A percentile compares a stretch with the other conserved stretches of the same genome.
Evolutionary conservation across 2,113 vertebrate species (phyloP).

Genomic region (Eonycteris spelaea): DNA sequence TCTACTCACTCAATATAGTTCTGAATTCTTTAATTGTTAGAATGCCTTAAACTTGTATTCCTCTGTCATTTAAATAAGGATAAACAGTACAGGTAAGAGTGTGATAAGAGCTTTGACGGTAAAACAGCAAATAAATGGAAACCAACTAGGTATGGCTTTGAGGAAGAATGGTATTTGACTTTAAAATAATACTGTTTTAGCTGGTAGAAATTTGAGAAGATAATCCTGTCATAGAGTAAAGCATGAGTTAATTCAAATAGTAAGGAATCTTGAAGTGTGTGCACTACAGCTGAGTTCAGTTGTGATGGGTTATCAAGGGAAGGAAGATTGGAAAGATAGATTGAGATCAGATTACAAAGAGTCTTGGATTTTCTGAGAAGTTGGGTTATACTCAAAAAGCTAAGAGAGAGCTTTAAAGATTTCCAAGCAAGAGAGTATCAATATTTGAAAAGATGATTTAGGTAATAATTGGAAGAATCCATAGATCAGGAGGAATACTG

Average conservation of each 20-base stretch:
- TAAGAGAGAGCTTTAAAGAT: neutral
- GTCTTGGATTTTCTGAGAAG: neutral
- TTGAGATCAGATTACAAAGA: neutral
- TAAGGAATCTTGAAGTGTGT: neutral
- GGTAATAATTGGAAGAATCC: neutral
- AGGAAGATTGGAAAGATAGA: neutral
- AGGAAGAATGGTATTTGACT: neutral
- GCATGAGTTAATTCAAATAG: neutral
- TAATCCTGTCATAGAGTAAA: neutral
- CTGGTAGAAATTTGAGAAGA: neutral
- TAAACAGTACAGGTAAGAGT: neutral
- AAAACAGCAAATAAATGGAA: neutral
- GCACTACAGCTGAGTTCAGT: neutral
- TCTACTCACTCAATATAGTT: neutral
- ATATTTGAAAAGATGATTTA: neutral
- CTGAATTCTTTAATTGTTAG: neutral
- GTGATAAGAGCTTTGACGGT: neutral
- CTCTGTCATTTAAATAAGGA: neutral
- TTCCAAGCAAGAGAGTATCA: neutral
- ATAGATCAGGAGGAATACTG: neutral
- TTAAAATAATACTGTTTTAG: neutral
- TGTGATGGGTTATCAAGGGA: neutral
- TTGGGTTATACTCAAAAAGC: neutral
- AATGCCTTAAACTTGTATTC: neutral
- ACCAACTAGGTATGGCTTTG: neutral